A percentile compares a stretch with the other conserved stretches of the same genome.
Conservation (phyloP, 2,797 vertebrate species). For the Tragelaphus oryx region DNA sequence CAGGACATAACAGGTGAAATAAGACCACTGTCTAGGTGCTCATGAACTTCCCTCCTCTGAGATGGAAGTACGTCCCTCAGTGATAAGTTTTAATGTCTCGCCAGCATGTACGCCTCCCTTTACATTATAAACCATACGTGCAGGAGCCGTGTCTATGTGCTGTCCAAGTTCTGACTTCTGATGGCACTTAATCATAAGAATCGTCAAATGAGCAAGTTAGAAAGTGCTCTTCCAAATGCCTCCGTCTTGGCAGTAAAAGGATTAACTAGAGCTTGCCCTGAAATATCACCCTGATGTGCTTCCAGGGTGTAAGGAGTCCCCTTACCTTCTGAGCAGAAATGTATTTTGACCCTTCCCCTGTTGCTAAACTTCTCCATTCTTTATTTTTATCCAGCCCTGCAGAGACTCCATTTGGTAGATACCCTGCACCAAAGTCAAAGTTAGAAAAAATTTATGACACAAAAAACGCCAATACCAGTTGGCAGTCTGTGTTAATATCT, state of each 20-base stretch:
- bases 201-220: accelerated
- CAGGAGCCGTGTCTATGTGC: background rate
- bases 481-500: background rate
- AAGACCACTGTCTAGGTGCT: background rate
- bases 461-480: background rate
- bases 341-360: background rate
- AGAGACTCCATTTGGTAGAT: background rate
- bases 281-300: background rate
- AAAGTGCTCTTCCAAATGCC: background rate
- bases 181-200: background rate
- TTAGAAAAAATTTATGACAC: background rate
- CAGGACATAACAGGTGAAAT: background rate
- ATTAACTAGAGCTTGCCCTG: background rate
- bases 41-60: background rate
- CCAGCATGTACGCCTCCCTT: background rate
- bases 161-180: background rate
- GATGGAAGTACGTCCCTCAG: background rate
- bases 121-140: background rate
- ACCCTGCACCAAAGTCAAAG: background rate
- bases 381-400: background rate
- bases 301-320: background rate
- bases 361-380: background rate
- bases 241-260: background rate
- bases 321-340: background rate
- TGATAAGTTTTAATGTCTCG: background rate